Evolutionary conservation across 1,140 invertebrate species (phyloP), one percentile per base, ranked within the genome.

Genomic region (Sminthurides bifidus): DNA sequence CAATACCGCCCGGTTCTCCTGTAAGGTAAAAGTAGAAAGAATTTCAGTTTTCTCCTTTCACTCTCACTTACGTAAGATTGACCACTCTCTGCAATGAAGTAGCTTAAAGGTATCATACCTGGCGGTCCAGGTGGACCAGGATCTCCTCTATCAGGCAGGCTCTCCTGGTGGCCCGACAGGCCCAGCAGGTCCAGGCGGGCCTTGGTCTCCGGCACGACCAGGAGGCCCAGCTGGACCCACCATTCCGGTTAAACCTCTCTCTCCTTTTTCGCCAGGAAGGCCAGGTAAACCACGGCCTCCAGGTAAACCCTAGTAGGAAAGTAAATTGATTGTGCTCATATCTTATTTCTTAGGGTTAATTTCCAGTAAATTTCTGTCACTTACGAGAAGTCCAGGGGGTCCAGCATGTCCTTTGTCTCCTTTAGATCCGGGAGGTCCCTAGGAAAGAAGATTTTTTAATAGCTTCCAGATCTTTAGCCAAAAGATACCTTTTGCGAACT

Each of bases 321-420:
- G 72, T 75, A 55, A 15, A 54, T 54, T 49, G 19, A 49, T 26
- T 14, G 8, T 27, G 23, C n/a, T 8, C 24, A 14, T 26, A 49
- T 30, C 10, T n/a, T n/a, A 49, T 24, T 6, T 10, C 23, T 24
- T 10, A 10, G 19, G 15, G 12, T 27, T 8, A 35, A 35, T n/a
- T 35, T 35, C 33, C n/a, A n/a, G n/a, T n/a, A n/a, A n/a, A n/a
- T n/a, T n/a, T n/a, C n/a, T 35, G 33, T 43, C 26, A 53, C 68
- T 67, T 70, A 76, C 75, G 64, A 85, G 74, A 53, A 84, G 72
- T 51, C 85, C 85, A 30, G 80, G 73, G 10, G 77, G 73, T 52
- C 85, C 86, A 54, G 77, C 72, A 67, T 82, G 81, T 44, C 85
- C 85, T 73, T 83, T 86, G 40, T 78, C 76, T 54, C 86, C 86